A percentile compares a stretch with the other conserved stretches of the same genome.
Conservation (phyloP, 2,113 vertebrate genomes). For the Nesoenas mayeri region DNA sequence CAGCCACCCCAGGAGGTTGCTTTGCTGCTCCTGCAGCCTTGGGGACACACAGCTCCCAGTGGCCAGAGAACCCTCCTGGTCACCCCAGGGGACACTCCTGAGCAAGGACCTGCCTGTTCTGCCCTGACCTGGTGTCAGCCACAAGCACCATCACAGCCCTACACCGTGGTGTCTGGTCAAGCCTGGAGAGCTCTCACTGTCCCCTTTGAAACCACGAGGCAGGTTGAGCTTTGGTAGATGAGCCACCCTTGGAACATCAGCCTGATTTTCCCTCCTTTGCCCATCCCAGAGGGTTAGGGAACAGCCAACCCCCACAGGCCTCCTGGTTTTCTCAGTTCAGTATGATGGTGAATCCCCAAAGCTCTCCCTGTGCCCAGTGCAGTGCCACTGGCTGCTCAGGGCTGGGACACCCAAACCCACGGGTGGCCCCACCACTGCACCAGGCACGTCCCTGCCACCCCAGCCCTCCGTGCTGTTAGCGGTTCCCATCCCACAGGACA, state of each 20-base stretch:
- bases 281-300: neutral
- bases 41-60: neutral
- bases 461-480: neutral
- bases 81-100: neutral
- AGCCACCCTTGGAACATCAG: neutral
- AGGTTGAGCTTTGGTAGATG: neutral
- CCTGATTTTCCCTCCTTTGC: neutral
- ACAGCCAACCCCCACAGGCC: neutral
- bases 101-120: neutral
- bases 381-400: neutral
- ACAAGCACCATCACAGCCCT: accelerated
- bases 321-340: neutral
- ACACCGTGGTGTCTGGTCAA: neutral
- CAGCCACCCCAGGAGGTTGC: accelerated
- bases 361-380: accelerated
- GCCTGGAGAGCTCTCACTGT: neutral
- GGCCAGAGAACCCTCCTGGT: neutral
- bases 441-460: no score
- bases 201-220: neutral
- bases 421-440: neutral
- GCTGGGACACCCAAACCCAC: neutral
- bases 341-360: neutral
- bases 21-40: neutral
- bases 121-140: neutral
- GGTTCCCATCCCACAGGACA: neutral